Conservation (phyloP, 2,797 vertebrate species). For the Stomatorhinus walkeri region DNA sequence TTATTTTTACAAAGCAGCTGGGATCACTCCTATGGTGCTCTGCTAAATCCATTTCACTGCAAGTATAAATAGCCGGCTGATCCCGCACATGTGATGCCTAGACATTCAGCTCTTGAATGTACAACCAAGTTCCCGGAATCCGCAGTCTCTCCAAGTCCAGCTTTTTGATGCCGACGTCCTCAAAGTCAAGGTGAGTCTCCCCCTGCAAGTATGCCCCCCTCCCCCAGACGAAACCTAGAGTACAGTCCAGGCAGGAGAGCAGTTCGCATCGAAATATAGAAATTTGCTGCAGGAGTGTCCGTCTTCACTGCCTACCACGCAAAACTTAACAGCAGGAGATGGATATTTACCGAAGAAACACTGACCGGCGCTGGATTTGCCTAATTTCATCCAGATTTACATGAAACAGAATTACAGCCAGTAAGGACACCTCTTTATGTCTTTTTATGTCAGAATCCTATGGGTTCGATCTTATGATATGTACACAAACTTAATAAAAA, state of each 20-base stretch:
- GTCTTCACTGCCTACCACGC: neutral
- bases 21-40: neutral
- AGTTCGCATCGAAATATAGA: neutral
- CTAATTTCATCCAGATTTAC: neutral
- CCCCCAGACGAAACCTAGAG: neutral
- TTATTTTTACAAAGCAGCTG: constrained; percentile 1
- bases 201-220: neutral
- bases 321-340: constrained; percentile 21
- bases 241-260: neutral
- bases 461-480: constrained; percentile 19
- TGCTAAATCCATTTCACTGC: neutral
- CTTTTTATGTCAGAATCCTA: neutral
- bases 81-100: neutral
- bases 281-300: neutral
- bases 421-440: neutral
- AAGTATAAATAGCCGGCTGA: neutral
- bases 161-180: neutral
- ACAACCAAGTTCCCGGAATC: neutral
- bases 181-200: neutral
- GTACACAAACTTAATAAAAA: constrained; percentile 36
- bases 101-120: constrained; percentile 8
- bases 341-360: constrained; percentile 21
- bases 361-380: neutral
- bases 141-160: neutral
- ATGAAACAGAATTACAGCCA: constrained; percentile 5